Evolutionary conservation across 2,888 invertebrate species (phyloP), one percentile per base, ranked within the genome.

Genomic region (Hecatera dysodea): DNA sequence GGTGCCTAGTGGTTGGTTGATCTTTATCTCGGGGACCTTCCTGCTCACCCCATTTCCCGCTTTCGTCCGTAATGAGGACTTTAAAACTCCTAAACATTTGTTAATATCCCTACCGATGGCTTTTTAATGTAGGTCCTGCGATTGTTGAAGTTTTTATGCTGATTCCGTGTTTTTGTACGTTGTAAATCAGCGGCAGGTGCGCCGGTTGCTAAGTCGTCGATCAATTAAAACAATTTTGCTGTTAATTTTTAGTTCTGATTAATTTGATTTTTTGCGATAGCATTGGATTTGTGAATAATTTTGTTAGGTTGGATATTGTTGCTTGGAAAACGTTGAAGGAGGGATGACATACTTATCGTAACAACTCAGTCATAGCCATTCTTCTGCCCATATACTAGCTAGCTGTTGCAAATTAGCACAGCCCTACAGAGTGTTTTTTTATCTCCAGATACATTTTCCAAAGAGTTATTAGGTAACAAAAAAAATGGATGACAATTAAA

Each of bases 81-180:
- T 89, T 91, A 90, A 93, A 90, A 88, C 86, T 87, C 87, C 88
- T 91, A 92, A 93, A 90, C 91, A 92, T 93, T 93, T 90, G 93
- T 93, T 94, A 93, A 93, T 94, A 90, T 83, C 86, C 77, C 81
- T 79, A 86, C 87, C 86, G 83, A 93, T 94, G 92, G 87, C 83
- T 92, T 93, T 94, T 94, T 94, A 94, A 95, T 95, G 92, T 88
- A 62, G 72, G 67, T 42, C 79, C 82, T 66, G 60, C 67, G 62
- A 74, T 64, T 65, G 79, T 79, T 66, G 33, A 29, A 22, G 0
- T 12, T 75, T 87, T 90, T 60, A 15, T 90, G 82, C 83, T 61
- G 78, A 82, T 72, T 68, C 56, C 53, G 53, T 86, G 87, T 88
- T 87, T 78, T 83, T 81, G 29, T 73, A 24, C 27, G 72, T 63